Percentiles rank a stretch among this genome's conserved stretches.
Conservation (phyloP, 2,888 invertebrate species). For the Macrophya annulata region DNA sequence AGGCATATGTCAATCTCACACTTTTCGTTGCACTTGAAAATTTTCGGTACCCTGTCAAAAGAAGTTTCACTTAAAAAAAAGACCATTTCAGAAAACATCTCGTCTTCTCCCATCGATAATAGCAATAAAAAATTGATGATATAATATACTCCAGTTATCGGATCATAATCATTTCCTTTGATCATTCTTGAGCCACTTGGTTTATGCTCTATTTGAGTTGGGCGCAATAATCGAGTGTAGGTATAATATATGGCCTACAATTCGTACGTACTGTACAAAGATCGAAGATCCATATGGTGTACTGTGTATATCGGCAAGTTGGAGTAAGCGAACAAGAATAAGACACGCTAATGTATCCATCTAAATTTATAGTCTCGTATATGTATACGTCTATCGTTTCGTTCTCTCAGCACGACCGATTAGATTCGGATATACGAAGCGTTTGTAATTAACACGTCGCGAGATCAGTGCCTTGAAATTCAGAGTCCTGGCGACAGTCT, state of each 20-base stretch:
- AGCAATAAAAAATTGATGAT: not conserved
- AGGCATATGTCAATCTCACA: too few relatives aligned
- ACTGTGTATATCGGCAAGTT: not conserved
- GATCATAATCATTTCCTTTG: not conserved
- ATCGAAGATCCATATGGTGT: not conserved
- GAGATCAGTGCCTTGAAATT: constrained; percentile 25
- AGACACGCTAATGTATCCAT: constrained; percentile 69
- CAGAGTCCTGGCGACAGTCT: constrained; percentile 35
- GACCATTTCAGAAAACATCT: too few relatives aligned
- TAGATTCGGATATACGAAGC: constrained; percentile 70
- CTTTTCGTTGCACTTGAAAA: too few relatives aligned
- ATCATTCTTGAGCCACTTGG: constrained; percentile 7
- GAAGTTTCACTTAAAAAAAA: too few relatives aligned
- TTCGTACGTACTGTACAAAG: not conserved
- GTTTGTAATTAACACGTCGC: constrained; percentile 72
- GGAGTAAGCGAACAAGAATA: constrained; percentile 32
- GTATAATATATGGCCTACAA: not conserved
- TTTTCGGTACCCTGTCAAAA: too few relatives aligned
- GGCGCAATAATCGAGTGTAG: not conserved
- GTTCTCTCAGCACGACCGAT: constrained; percentile 66
- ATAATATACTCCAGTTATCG: not conserved
- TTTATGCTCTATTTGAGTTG: not conserved
- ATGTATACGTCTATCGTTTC: constrained; percentile 63
- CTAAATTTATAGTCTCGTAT: constrained; percentile 72
- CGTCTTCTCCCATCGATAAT: not conserved